A percentile compares a stretch with the other conserved stretches of the same genome.
Conservation (phyloP, 2,888 invertebrate genomes). For the Dascillus cervinus region DNA sequence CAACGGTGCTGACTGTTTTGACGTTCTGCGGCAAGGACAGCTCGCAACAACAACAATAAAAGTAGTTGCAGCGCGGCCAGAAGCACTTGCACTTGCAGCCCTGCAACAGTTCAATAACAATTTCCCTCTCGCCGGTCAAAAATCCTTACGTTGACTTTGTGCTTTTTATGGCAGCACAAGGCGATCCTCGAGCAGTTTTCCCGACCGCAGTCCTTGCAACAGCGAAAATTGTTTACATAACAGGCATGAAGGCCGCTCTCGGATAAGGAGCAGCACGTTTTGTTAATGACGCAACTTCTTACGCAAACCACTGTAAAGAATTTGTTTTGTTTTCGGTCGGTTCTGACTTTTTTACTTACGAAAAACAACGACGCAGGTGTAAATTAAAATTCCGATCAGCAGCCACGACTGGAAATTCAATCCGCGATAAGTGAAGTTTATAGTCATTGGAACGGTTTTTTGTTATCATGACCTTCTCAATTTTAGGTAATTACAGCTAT, state of each 20-base stretch:
- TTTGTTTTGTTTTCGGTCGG: too few relatives aligned
- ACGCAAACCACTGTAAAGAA: neutral
- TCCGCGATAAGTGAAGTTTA: too few relatives aligned
- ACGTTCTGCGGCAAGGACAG: neutral
- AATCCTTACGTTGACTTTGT: neutral
- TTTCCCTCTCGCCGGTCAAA: too few relatives aligned
- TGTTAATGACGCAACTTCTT: neutral
- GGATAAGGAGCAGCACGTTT: neutral
- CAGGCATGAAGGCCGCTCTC: neutral
- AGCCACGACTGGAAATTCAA: neutral
- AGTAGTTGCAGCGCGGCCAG: conserved; percentile 1
- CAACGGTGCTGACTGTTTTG: too few relatives aligned
- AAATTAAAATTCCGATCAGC: neutral
- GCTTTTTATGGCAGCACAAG: neutral
- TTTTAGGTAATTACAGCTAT: too few relatives aligned
- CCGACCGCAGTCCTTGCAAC: neutral
- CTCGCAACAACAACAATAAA: conserved; percentile 6
- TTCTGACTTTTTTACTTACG: neutral
- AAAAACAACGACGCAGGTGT: neutral
- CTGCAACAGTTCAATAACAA: too few relatives aligned
- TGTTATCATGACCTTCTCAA: too few relatives aligned
- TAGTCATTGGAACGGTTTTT: too few relatives aligned
- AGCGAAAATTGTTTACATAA: neutral
- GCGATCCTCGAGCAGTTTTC: neutral
- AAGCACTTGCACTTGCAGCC: conserved; percentile 3